phyloP scores from a whole-genome alignment of 2,888 invertebrate species.

The Ochropleura plecta region DNA sequence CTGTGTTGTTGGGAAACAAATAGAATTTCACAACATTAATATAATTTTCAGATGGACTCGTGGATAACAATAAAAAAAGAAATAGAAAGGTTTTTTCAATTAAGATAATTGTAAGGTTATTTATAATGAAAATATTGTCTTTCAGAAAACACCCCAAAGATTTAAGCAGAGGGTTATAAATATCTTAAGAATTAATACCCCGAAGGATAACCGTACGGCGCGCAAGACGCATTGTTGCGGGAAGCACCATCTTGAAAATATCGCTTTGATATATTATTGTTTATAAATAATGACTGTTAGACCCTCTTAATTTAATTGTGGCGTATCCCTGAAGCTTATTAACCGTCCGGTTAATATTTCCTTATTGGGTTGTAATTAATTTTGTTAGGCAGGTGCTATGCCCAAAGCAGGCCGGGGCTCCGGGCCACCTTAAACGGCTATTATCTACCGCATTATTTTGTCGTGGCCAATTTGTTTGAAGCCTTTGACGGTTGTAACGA shows the following conservation, averaged over 20 bases:
- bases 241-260: constrained; percentile 89
- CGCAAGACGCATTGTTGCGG: constrained; percentile 82
- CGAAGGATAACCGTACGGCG: constrained; percentile 48
- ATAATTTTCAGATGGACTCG: neutral
- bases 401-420: constrained; percentile 70
- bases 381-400: constrained; percentile 89
- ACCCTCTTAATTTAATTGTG: constrained; percentile 90
- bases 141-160: constrained; percentile 17
- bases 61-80: no score
- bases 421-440: constrained; percentile 78
- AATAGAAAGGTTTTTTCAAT: neutral
- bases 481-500: constrained; percentile 86
- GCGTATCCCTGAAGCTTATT: constrained; percentile 89
- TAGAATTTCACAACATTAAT: constrained; percentile 4
- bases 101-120: neutral
- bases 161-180: constrained; percentile 49
- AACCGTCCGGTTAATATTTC: constrained; percentile 88
- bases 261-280: constrained; percentile 90
- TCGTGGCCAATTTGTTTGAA: constrained; percentile 88
- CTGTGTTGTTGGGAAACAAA: neutral
- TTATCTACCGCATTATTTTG: constrained; percentile 88
- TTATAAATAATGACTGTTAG: constrained; percentile 88
- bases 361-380: constrained; percentile 89
- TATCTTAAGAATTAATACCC: constrained; percentile 57
- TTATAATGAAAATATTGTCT: neutral